Base-by-base conservation (phyloP, 2,888 invertebrate species). In the Iphiclides podalirius region DNA sequence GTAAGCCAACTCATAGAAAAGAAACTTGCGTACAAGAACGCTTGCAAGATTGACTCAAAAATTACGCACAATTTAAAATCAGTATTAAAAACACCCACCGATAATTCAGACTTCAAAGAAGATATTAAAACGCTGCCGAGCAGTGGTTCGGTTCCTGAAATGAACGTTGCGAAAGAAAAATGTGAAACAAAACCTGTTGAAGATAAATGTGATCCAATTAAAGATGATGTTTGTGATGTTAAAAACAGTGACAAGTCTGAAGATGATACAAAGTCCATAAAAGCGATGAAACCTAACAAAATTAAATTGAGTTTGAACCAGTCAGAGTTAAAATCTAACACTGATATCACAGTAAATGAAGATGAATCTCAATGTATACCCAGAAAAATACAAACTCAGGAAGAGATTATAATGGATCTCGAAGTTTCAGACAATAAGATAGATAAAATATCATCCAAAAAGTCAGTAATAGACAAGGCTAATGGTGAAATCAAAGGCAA, bases 1-100 rank as follows among this genome's bases (percentile, higher is more conserved):
- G 86, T 85, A 8, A 79, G 71, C 51, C 86, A 87, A 61, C 67
- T 81, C 1, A 75, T 87, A 56, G 79, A 71, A 41, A 88, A 87
- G 55, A 89, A 87, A 52, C 52, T 79, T 48, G 73, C 79, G 1
- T 67, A 68, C 53, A 84, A 84, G 64, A 82, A 79, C 61, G 71
- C 83, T 23, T 79, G 79, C 58, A 84, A 81, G 65, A 57, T 80
- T 50, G 84, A 86, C 59, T 81, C 84, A 15, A 84, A 84, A 62
- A 73, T 82, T 52, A 77, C 75, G 44, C 72, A 79, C 54, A 78
- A 67, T 58, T 60, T 75, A 41, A 85, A 87, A 74, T 75, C 84
- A 75, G 79, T 84, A 76, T 78, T 83, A 75, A 80, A 82, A 66
- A 52, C 75, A 56, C 74, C 79, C 65, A 73, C 72, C 64, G 70